Evolutionary conservation across 1,140 invertebrate species (phyloP), one percentile per base, ranked within the genome.

Genomic region (Atta cephalotes): DNA sequence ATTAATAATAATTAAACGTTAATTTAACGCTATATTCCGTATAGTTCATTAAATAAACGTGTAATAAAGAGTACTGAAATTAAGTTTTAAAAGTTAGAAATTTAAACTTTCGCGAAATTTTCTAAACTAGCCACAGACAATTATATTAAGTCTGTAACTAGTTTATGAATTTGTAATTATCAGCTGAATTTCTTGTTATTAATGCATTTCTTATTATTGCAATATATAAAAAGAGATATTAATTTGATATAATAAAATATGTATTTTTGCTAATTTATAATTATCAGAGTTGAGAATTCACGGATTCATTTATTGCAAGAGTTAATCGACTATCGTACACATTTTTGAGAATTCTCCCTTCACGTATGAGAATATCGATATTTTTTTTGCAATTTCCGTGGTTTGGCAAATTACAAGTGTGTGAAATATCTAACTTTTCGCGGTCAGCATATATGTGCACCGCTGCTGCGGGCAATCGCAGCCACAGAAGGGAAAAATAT

Each of bases 351-450:
- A 16, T 28, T 53, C 2, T 60, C 0, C 16, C 35, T 49, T 72
- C 7, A 9, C 49, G 3, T 60, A 25, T 16, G 70, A 21, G 39
- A 21, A 45, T 72, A 76, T 62, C 14, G 45, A 62, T 81, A 58
- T 62, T 84, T 76, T 76, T 65, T 62, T 74, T 71, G 49, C 53
- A 71, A 21, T 28, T 82, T 58, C 25, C 18, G 35, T 25, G 79
- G 53, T 82, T 71, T 35, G n/a, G 28, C 39, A 62, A 74, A 84
- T 28, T 84, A 28, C 39, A 58, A 72, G 25, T 70, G 39, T 70
- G 39, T 63, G 58, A 76, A 84, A 82, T 74, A 45, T 49, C 66
- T 53, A 82, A 49, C 58, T 76, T 45, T 63, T 84, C n/a, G 80
- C 39, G 80, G 65, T 71, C 58, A 9, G 31, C 16, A n/a, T 74